Conservation (phyloP, 2,113 vertebrate species). For the Laterallus jamaicensis region DNA sequence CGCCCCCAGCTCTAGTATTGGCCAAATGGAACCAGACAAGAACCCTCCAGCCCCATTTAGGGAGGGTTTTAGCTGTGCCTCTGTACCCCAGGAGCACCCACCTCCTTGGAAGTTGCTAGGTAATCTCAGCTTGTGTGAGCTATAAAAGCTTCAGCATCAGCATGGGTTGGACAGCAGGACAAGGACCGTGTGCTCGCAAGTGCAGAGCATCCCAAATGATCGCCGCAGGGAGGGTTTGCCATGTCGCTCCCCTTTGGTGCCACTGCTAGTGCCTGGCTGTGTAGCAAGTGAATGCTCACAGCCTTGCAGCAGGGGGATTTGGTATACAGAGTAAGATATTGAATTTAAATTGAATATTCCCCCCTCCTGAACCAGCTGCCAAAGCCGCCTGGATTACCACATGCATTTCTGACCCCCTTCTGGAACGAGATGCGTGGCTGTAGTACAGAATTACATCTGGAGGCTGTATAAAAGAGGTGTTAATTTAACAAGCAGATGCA, state of each 20-base stretch:
- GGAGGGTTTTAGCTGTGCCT: neutral
- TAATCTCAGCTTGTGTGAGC: neutral
- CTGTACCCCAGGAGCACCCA: neutral
- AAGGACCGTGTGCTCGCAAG: neutral
- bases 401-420: neutral
- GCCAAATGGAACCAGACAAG: neutral
- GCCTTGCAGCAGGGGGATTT: neutral
- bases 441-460: neutral
- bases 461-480: neutral
- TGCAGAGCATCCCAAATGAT: neutral
- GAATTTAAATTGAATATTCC: neutral
- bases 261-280: neutral
- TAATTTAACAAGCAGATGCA: neutral
- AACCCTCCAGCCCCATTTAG: neutral
- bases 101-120: neutral
- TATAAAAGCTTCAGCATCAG: neutral
- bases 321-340: neutral
- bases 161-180: neutral
- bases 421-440: neutral
- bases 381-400: neutral
- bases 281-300: neutral
- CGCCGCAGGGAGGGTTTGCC: neutral
- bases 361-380: neutral
- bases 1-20: neutral
- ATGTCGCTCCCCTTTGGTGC: neutral